A percentile compares a stretch with the other conserved stretches of the same genome.
Evolutionary conservation across 2,113 vertebrate species (phyloP).

Genomic region (Pycnonotus jocosus): DNA sequence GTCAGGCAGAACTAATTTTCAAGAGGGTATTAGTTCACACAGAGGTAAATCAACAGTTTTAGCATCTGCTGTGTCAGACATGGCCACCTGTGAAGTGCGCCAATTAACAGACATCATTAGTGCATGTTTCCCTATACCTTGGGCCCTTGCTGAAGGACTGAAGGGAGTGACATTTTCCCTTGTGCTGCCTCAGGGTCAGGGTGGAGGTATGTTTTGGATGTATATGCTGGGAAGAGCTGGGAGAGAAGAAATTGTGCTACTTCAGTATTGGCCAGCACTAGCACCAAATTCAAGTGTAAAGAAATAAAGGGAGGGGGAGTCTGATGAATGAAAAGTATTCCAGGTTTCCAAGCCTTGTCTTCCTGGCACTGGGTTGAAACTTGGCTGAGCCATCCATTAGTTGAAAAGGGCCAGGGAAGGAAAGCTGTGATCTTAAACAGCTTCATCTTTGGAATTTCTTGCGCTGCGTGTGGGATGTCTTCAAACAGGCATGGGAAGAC

Average conservation of each 20-base stretch:
- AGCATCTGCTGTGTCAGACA: background rate
- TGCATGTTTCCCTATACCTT: background rate
- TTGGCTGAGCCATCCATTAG: background rate
- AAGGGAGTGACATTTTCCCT: background rate
- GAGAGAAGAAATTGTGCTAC: background rate
- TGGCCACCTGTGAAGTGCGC: background rate
- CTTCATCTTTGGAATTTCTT: background rate
- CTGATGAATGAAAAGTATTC: background rate
- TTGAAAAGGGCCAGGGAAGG: background rate
- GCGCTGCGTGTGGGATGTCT: background rate
- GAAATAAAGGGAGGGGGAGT: background rate
- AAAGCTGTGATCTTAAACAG: background rate
- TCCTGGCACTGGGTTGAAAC: background rate
- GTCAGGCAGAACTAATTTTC: background rate
- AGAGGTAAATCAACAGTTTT: background rate
- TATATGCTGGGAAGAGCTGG: background rate
- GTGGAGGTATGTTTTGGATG: background rate
- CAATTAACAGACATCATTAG: background rate
- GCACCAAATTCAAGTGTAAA: constrained; percentile 24
- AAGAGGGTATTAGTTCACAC: background rate
- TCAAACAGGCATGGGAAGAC: constrained; percentile 81
- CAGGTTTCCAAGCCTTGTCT: background rate
- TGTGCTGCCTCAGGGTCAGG: background rate
- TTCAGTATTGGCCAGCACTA: background rate
- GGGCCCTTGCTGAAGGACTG: background rate